These are phyloP conservation scores for Heliangelus exortis DNA, from an alignment of 2,797 vertebrate genomes.

Conservation along the genomic window DNA sequence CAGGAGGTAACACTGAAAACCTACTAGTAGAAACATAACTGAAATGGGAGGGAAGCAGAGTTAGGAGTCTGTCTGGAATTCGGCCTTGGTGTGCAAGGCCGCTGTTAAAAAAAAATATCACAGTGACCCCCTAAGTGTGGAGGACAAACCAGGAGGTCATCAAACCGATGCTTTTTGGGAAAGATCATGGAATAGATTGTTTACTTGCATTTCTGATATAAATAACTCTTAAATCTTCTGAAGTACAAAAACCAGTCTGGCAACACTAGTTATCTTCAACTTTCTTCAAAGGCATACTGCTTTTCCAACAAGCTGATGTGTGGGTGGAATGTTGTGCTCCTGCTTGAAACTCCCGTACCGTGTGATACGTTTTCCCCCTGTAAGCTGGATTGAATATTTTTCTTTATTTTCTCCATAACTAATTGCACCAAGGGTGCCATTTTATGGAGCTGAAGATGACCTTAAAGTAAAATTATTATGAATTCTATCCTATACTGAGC, in stretches of 20 bases:
- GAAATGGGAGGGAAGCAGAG: background rate
- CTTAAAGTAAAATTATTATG: background rate
- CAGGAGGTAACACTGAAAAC: background rate
- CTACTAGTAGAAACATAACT: background rate
- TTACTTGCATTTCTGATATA: background rate
- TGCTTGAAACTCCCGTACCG: background rate
- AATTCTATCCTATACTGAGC: background rate
- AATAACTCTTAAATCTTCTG: background rate
- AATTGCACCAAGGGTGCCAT: background rate
- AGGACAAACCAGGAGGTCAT: background rate
- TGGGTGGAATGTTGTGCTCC: background rate
- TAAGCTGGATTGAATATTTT: background rate
- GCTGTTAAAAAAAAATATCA: background rate
- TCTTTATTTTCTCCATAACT: background rate
- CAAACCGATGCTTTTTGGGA: background rate
- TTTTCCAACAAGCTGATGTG: background rate
- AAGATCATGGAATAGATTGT: background rate
- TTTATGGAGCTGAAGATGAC: background rate
- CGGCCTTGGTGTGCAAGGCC: background rate
- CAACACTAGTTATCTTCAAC: background rate
- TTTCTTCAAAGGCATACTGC: background rate
- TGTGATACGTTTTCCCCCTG: background rate
- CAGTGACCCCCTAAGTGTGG: background rate
- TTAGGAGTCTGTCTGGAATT: background rate
- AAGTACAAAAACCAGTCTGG: constrained; percentile 20